Evolutionary conservation across 1,140 invertebrate species (phyloP).

Genomic region (Drosophila baimaii): DNA sequence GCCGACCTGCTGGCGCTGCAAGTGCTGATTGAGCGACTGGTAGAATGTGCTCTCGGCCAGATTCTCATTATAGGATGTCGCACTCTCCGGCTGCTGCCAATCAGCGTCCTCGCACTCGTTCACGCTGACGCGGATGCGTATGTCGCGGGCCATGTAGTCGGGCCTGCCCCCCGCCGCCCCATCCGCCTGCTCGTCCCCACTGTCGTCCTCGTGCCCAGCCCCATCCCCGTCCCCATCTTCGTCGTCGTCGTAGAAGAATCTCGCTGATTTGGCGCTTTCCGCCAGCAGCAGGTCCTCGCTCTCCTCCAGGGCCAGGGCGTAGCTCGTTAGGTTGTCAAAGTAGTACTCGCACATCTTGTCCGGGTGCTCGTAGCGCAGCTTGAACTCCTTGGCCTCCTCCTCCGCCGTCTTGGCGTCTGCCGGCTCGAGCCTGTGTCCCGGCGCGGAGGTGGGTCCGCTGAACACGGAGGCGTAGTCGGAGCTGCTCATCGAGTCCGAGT

Average conservation of each 20-base stretch:
- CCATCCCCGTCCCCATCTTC: conserved; percentile 31
- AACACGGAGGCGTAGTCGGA: conserved; percentile 84
- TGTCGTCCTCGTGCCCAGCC: conserved; percentile 8
- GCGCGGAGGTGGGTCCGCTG: conserved; percentile 66
- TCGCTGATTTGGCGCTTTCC: conserved; percentile 68
- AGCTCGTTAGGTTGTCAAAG: conserved; percentile 75
- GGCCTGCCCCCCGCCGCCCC: conserved; percentile 30
- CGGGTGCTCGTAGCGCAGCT: conserved; percentile 81
- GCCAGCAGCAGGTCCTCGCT: conserved; percentile 72
- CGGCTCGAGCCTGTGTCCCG: conserved; percentile 9
- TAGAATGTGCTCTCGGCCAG: conserved; percentile 81
- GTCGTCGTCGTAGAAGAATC: conserved; percentile 58
- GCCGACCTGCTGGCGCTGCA: conserved; percentile 66
- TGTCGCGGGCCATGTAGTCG: conserved; percentile 66
- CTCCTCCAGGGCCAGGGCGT: conserved; percentile 65
- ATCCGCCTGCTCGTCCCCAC: not conserved
- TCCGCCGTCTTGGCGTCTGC: conserved; percentile 8
- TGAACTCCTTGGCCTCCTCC: conserved; percentile 42
- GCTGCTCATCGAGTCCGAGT: conserved; percentile 80
- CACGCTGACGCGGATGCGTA: conserved; percentile 72
- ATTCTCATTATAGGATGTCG: conserved; percentile 76
- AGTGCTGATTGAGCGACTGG: conserved; percentile 82
- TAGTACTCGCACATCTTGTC: conserved; percentile 82
- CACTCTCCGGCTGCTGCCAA: conserved; percentile 64
- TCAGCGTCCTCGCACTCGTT: conserved; percentile 70